Evolutionary conservation across 2,797 vertebrate genomes (phyloP).

Genomic region (Pyrocephalus nanus): DNA sequence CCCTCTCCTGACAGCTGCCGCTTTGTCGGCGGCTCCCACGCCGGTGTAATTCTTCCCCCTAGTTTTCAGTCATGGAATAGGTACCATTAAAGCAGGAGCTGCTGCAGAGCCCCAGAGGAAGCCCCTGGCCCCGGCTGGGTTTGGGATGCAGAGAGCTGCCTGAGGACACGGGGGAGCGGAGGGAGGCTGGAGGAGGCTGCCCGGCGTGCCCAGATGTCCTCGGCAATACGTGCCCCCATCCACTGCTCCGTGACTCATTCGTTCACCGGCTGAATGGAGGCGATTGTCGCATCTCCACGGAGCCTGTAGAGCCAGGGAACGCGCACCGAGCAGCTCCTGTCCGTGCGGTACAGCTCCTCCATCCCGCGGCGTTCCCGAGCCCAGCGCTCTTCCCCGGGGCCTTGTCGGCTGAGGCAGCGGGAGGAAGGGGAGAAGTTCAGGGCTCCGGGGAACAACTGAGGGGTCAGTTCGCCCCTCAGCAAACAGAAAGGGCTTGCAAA

Average conservation of each 20-base stretch:
- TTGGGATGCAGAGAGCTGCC: neutral
- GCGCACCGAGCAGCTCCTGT: neutral
- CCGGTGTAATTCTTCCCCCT: slow-evolving; percentile 30
- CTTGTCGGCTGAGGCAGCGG: neutral
- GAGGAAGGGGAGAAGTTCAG: neutral
- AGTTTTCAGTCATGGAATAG: slow-evolving; percentile 16
- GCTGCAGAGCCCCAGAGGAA: neutral
- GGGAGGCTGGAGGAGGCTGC: neutral
- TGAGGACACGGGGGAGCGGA: fast-evolving
- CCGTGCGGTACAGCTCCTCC: neutral
- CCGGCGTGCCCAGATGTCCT: neutral
- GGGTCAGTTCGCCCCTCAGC: neutral
- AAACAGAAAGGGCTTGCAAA: fast-evolving
- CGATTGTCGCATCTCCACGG: neutral
- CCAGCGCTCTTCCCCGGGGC: neutral
- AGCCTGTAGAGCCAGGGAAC: neutral
- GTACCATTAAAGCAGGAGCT: neutral
- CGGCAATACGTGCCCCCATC: neutral
- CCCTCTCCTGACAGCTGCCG: neutral
- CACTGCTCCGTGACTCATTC: neutral
- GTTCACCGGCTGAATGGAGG: neutral
- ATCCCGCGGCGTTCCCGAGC: fast-evolving
- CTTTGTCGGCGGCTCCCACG: neutral
- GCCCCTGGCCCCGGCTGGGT: too few species aligned
- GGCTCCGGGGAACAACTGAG: fast-evolving